Conservation (phyloP, 2,113 vertebrate genomes). For the Mirounga angustirostris region DNA sequence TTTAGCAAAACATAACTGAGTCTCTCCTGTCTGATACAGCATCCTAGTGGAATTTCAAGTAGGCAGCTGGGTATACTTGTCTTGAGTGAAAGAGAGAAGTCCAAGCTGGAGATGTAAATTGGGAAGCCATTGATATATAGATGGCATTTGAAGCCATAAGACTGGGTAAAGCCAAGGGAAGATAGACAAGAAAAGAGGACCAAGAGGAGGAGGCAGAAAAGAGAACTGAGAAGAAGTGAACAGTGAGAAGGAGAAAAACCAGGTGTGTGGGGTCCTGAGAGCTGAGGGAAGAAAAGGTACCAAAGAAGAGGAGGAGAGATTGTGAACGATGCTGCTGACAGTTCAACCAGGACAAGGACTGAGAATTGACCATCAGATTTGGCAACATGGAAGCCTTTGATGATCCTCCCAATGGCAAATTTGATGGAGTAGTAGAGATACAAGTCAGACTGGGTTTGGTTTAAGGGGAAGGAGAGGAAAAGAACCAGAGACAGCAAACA, state of each 20-base stretch:
- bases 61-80: neutral
- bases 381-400: neutral
- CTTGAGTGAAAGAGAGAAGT: neutral
- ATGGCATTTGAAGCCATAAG: neutral
- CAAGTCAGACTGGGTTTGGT: neutral
- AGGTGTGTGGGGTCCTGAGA: neutral
- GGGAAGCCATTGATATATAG: neutral
- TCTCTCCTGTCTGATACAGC: neutral
- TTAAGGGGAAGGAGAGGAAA: neutral
- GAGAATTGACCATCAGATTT: neutral
- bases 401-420: neutral
- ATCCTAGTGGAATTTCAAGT: neutral
- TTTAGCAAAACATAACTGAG: neutral
- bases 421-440: rapidly evolving
- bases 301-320: neutral
- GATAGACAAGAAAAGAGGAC: neutral
- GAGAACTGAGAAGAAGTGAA: neutral
- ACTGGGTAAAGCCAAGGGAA: neutral
- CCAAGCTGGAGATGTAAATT: neutral
- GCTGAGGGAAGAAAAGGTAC: neutral
- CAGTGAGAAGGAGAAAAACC: neutral
- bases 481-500: neutral
- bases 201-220: neutral
- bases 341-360: neutral
- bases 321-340: neutral